Evolutionary conservation across 2,797 vertebrate genomes (phyloP).

Genomic region (Pseudomugil gertrudae): DNA sequence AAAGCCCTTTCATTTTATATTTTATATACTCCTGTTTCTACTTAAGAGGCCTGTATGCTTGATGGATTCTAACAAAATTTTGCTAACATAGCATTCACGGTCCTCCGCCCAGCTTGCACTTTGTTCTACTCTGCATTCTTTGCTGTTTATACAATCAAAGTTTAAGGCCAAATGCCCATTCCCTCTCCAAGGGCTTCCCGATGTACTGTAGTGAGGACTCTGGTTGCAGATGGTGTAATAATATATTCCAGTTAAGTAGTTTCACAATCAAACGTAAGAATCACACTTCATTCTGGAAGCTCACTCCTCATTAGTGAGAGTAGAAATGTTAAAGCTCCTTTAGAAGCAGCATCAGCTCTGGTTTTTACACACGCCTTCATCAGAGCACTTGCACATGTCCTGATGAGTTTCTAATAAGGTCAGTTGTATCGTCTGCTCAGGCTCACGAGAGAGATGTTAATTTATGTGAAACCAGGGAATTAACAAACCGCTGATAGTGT

Average conservation of each 20-base stretch:
- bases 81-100: conserved; percentile 65
- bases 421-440: conserved; percentile 20
- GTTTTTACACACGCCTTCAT: conserved; percentile 20
- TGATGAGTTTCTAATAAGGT: conserved; percentile 56
- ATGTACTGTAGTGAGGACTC: conserved; percentile 8
- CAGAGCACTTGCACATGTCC: conserved; percentile 10
- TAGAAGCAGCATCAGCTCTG: conserved; percentile 5
- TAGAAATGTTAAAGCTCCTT: conserved; percentile 22
- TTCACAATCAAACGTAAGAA: conserved; percentile 34
- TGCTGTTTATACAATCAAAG: conserved; percentile 44
- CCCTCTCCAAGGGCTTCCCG: conserved; percentile 28
- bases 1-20: conserved; percentile 47
- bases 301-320: conserved; percentile 31
- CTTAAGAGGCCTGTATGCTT: conserved; percentile 70
- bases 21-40: conserved; percentile 75
- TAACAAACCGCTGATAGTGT: conserved; percentile 34
- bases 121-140: conserved; percentile 48
- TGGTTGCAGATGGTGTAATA: conserved; percentile 47
- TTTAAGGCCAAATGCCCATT: conserved; percentile 35
- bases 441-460: conserved; percentile 38
- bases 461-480: conserved; percentile 34
- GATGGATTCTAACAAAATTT: conserved; percentile 68
- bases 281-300: conserved; percentile 32
- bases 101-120: conserved; percentile 48
- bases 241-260: conserved; percentile 30